These are phyloP conservation scores for Acridotheres tristis DNA, from an alignment of 2,797 vertebrate species.

Conservation along the genomic window DNA sequence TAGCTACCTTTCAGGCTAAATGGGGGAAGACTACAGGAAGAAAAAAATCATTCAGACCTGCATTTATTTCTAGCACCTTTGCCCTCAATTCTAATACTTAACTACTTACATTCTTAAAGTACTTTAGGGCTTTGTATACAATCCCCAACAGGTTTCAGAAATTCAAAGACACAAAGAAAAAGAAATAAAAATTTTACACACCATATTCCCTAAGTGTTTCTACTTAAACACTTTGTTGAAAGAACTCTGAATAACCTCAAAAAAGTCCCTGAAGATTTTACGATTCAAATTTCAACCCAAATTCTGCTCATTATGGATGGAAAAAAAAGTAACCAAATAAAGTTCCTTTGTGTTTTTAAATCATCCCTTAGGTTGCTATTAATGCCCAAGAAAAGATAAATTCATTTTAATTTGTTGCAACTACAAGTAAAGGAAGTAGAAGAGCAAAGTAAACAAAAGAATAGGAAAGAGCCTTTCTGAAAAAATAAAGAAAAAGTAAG, in stretches of 20 bases:
- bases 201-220: neutral
- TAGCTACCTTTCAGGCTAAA: neutral
- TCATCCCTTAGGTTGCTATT: neutral
- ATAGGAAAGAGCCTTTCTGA: neutral
- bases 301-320: neutral
- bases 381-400: neutral
- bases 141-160: neutral
- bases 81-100: neutral
- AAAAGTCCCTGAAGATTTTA: neutral
- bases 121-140: neutral
- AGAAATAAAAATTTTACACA: fast-evolving
- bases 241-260: neutral
- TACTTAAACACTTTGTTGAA: neutral
- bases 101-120: neutral
- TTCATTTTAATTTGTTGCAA: neutral
- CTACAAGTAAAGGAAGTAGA: neutral
- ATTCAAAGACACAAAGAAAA: neutral
- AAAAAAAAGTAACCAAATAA: neutral
- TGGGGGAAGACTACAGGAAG: neutral
- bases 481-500: neutral
- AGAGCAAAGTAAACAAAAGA: neutral
- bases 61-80: neutral
- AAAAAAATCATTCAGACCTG: neutral
- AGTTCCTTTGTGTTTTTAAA: neutral
- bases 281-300: neutral